Conservation (phyloP, 30 jellyfish, hydroid and myxozoan genomes). For the Turritopsis dohrnii region DNA sequence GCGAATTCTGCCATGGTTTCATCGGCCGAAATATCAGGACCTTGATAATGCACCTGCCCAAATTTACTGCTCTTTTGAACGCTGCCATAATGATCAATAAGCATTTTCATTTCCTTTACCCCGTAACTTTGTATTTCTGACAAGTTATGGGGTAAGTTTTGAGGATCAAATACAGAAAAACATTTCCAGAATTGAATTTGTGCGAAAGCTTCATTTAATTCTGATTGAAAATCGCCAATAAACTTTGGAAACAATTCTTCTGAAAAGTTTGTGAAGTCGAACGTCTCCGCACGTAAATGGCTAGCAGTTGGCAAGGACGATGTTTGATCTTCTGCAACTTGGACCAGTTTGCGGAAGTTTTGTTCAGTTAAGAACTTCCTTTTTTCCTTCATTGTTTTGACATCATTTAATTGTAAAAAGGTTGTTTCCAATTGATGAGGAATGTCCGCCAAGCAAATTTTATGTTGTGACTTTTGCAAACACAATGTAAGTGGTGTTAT, state of each 20-base stretch:
- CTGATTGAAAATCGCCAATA: neutral
- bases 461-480: neutral
- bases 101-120: neutral
- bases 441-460: neutral
- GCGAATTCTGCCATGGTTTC: neutral
- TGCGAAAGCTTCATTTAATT: neutral
- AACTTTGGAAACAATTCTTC: neutral
- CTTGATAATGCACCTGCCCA: neutral
- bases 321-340: neutral
- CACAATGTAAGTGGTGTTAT: neutral
- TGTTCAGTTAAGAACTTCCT: neutral
- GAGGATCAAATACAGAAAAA: neutral
- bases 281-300: neutral
- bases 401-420: neutral
- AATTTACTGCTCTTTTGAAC: neutral
- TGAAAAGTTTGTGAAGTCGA: neutral
- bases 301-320: neutral
- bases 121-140: neutral
- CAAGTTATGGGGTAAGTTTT: neutral
- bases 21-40: neutral
- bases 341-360: neutral
- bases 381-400: neutral
- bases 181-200: neutral
- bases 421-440: neutral
- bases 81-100: neutral